Conservation (phyloP, 2,797 vertebrate species). For the Lutjanus argentimaculatus region DNA sequence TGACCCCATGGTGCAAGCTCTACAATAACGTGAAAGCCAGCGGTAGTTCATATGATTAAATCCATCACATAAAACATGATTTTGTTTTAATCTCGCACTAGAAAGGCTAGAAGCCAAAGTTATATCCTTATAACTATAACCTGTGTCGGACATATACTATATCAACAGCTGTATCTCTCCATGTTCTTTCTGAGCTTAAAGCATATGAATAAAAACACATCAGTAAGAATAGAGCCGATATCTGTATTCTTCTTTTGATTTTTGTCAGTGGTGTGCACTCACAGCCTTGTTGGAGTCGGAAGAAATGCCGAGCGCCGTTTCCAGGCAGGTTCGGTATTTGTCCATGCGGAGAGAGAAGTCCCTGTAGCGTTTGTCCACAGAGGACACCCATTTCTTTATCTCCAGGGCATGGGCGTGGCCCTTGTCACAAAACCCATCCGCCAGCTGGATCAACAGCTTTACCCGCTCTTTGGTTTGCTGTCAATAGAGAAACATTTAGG, state of each 20-base stretch:
- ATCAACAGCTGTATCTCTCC: background rate
- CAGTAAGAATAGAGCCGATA: background rate
- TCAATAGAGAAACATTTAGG: conserved; percentile 72
- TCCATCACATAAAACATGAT: conserved; percentile 12
- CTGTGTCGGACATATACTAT: background rate
- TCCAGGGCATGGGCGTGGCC: conserved; percentile 98
- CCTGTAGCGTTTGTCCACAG: conserved; percentile 98
- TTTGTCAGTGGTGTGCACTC: conserved; percentile 56
- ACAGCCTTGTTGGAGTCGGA: conserved; percentile 98
- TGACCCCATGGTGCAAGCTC: conserved; percentile 4
- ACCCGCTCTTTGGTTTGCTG: conserved; percentile 99
- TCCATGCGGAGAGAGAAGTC: conserved; percentile 99
- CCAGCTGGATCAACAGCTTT: conserved; percentile 99
- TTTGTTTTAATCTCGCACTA: background rate
- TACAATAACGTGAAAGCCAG: conserved; percentile 1
- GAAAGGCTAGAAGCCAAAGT: background rate
- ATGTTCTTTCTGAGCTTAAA: background rate
- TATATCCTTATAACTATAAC: background rate
- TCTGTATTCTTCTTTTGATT: background rate
- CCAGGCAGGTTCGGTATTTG: conserved; percentile 97
- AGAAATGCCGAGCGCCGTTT: conserved; percentile 97
- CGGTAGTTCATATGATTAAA: background rate
- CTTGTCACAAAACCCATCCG: conserved; percentile 99
- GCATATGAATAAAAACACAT: background rate
- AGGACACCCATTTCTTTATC: conserved; percentile 99